phyloP scores from a whole-genome alignment of 2,888 invertebrate species.

The Alloplasta piceator region DNA sequence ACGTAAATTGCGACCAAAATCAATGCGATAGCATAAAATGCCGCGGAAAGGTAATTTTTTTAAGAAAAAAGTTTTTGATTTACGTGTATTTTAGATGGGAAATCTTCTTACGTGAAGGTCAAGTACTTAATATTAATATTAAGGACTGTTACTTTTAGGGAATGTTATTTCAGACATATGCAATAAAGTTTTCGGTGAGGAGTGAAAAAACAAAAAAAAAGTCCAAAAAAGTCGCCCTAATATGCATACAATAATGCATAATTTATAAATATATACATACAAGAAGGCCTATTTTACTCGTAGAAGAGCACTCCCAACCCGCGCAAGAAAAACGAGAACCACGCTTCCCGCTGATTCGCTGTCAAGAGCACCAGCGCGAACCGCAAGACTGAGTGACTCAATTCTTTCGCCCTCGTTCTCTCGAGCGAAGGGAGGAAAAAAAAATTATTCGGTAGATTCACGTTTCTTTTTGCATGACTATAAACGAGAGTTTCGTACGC shows the following conservation, averaged over 20 bases:
- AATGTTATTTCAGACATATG: no score
- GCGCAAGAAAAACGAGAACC: slow-evolving; percentile 35
- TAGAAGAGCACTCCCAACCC: background rate
- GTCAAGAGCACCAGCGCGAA: slow-evolving; percentile 73
- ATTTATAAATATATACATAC: background rate
- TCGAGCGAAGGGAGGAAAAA: slow-evolving; percentile 30
- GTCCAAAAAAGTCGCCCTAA: no score
- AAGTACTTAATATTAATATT: no score
- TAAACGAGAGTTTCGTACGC: background rate
- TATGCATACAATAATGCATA: background rate
- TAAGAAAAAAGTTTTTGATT: no score
- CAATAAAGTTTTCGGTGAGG: no score
- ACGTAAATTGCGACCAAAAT: no score
- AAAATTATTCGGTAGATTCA: slow-evolving; percentile 49
- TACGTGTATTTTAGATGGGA: no score
- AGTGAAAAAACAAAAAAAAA: no score
- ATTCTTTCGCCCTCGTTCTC: slow-evolving; percentile 2
- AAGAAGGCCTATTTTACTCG: slow-evolving; percentile 23
- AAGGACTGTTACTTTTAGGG: no score
- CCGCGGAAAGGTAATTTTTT: no score
- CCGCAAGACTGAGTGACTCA: slow-evolving; percentile 74
- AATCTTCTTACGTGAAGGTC: no score
- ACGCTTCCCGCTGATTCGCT: slow-evolving; percentile 59
- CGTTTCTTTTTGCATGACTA: slow-evolving; percentile 14
- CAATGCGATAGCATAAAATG: no score